A percentile compares a stretch with the other conserved stretches of the same genome.
These are phyloP conservation scores for Alfaro cultratus DNA, from an alignment of 2,797 vertebrate species.

Conservation along the genomic window DNA sequence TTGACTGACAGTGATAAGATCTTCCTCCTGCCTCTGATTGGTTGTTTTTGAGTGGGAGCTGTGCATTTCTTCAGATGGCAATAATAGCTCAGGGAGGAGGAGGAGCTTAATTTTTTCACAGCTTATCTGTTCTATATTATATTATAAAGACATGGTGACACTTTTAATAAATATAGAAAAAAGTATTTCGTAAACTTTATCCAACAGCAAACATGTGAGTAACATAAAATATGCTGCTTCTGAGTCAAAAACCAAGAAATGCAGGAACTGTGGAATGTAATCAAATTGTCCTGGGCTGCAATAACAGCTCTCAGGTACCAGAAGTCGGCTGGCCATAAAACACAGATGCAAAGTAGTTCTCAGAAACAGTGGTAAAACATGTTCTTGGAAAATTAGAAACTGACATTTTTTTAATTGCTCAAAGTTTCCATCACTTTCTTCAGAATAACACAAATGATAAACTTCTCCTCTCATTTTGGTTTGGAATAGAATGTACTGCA, in stretches of 20 bases:
- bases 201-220: neutral
- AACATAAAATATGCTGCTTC: neutral
- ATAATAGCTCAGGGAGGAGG: too few relatives aligned
- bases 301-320: neutral
- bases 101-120: too few relatives aligned
- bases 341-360: neutral
- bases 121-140: too few relatives aligned
- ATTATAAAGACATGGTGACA: too few relatives aligned
- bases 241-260: neutral
- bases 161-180: too few relatives aligned
- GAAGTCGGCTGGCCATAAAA: neutral
- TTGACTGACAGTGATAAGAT: too few relatives aligned
- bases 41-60: too few relatives aligned
- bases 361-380: neutral
- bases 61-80: too few relatives aligned
- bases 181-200: neutral
- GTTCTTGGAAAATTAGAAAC: neutral
- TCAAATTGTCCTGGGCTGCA: neutral
- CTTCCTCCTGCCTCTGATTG: too few relatives aligned
- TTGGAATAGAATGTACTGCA: neutral
- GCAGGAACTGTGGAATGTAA: neutral
- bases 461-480: neutral
- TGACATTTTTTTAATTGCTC: neutral
- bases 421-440: neutral
- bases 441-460: neutral